Conservation (phyloP, 2,888 invertebrate species). For the Aphrophora alni region DNA sequence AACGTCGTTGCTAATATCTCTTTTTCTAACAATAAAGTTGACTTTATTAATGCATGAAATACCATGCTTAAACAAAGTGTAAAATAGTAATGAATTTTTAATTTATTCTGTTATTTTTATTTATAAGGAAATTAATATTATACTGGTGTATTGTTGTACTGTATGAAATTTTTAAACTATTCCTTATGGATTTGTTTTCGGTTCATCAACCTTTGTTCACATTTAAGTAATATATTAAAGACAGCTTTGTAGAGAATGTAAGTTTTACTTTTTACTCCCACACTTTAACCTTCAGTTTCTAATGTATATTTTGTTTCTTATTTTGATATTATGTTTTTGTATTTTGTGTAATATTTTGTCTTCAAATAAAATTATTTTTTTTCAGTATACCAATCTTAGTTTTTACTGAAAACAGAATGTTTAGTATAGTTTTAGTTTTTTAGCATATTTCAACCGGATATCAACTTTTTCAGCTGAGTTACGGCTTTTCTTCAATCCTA, state of each 20-base stretch:
- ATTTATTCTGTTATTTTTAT: constrained; percentile 3
- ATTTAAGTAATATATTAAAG: constrained; percentile 25
- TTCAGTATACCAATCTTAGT: too few species aligned
- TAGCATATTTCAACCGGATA: too few species aligned
- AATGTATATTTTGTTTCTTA: neutral
- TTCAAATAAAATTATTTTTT: neutral
- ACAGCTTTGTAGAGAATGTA: constrained; percentile 29
- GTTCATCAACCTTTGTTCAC: neutral
- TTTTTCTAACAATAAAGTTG: neutral
- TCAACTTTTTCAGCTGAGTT: too few species aligned
- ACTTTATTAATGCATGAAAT: too few species aligned
- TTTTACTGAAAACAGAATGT: too few species aligned
- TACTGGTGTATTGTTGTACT: neutral
- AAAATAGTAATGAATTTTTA: neutral
- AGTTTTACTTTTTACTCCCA: neutral
- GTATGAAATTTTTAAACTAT: neutral
- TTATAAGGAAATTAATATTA: neutral
- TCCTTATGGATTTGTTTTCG: neutral
- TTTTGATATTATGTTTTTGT: neutral
- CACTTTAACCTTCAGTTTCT: neutral
- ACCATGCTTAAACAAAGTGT: neutral
- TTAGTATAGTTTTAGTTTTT: too few species aligned
- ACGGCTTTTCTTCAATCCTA: too few species aligned
- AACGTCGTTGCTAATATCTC: neutral
- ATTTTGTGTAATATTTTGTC: neutral